A percentile compares a stretch with the other conserved stretches of the same genome.
These are phyloP conservation scores for Rhizomys pruinosus DNA, from an alignment of 2,113 vertebrate genomes.

Conservation along the genomic window DNA sequence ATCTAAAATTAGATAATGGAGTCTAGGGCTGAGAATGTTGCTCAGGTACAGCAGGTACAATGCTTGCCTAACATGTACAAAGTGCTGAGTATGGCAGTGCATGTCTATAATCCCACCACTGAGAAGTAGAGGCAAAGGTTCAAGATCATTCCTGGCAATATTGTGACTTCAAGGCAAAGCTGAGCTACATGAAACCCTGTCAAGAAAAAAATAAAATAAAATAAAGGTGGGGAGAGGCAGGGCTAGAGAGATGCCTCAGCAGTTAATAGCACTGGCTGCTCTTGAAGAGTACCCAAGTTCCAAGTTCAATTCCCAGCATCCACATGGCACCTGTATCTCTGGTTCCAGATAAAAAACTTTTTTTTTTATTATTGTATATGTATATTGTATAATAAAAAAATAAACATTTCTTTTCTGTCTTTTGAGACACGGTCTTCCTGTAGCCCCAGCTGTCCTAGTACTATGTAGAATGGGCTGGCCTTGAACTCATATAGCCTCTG, in stretches of 20 bases:
- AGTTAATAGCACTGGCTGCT: no score
- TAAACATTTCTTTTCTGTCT: background rate
- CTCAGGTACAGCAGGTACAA: background rate
- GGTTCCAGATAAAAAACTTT: no score
- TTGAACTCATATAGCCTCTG: background rate
- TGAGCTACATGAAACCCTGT: background rate
- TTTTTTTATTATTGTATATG: no score
- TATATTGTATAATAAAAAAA: no score
- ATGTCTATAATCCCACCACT: background rate
- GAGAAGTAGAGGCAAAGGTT: no score
- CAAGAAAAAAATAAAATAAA: background rate
- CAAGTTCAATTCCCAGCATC: no score
- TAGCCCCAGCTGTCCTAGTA: background rate
- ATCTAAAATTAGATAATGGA: conserved; percentile 28
- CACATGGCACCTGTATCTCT: no score
- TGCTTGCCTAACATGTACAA: background rate
- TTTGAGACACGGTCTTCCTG: background rate
- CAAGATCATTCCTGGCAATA: background rate
- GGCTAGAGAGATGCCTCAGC: no score
- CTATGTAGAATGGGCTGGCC: background rate
- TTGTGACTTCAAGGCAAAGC: background rate
- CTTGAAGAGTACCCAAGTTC: no score
- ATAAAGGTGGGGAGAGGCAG: no score
- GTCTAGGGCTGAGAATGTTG: background rate
- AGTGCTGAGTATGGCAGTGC: background rate